These are phyloP conservation scores for Aplidium turbinatum DNA, from an alignment of 23 tunicate species.

Conservation along the genomic window DNA sequence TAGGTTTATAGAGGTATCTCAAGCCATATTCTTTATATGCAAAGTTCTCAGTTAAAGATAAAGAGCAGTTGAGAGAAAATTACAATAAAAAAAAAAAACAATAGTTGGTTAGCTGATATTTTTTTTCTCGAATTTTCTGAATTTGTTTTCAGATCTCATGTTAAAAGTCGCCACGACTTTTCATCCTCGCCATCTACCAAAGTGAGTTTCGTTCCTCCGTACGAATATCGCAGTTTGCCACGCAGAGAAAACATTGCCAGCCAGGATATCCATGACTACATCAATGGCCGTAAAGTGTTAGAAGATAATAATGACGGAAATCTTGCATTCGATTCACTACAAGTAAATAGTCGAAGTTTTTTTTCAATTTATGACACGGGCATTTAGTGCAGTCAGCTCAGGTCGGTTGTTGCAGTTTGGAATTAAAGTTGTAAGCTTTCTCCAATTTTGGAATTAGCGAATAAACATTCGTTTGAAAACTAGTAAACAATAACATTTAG, in stretches of 20 bases:
- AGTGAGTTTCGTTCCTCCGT: constrained; percentile 28
- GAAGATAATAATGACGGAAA: constrained; percentile 45
- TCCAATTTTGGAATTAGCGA: too few relatives aligned
- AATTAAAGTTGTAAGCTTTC: too few relatives aligned
- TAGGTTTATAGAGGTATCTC: too few relatives aligned
- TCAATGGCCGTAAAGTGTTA: constrained; percentile 31
- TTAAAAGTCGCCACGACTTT: constrained; percentile 11
- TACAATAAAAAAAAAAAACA: not conserved
- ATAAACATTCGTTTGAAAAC: too few relatives aligned
- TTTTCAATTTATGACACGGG: too few relatives aligned
- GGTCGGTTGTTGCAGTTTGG: too few relatives aligned
- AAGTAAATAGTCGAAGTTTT: constrained; percentile 21
- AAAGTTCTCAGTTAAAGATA: too few relatives aligned
- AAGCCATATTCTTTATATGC: too few relatives aligned
- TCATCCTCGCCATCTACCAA: constrained; percentile 27
- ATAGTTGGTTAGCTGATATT: not conserved
- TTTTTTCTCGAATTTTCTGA: not conserved
- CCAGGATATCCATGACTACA: constrained; percentile 48
- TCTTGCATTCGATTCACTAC: constrained; percentile 60
- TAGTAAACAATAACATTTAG: too few relatives aligned
- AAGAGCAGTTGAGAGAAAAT: not conserved
- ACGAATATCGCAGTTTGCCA: not conserved
- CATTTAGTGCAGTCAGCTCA: too few relatives aligned
- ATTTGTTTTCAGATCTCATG: constrained; percentile 34
- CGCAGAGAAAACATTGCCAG: constrained; percentile 14